Evolutionary conservation across 2,797 vertebrate species (phyloP).

Genomic region (Pelodytes ibericus): DNA sequence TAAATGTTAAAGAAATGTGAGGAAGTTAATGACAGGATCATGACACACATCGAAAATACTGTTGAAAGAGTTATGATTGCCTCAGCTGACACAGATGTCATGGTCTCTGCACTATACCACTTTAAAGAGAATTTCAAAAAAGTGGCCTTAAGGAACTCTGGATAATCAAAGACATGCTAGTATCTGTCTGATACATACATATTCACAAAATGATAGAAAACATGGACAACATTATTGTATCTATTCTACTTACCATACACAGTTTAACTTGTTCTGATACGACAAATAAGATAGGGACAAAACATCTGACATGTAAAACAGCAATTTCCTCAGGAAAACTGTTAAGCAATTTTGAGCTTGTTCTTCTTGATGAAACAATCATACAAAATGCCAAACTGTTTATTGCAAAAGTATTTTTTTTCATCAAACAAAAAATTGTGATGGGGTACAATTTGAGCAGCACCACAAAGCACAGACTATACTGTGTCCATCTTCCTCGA

Average conservation of each 20-base stretch:
- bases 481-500: too few species aligned
- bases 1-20: too few species aligned
- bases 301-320: background rate
- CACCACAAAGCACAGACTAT: constrained; percentile 10
- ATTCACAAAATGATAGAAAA: constrained; percentile 5
- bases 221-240: background rate
- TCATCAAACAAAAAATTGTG: background rate
- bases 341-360: background rate
- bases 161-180: background rate
- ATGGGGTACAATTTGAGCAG: constrained; percentile 1
- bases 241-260: background rate
- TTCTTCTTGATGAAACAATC: background rate
- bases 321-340: constrained; percentile 5
- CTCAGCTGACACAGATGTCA: constrained; percentile 3
- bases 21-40: background rate
- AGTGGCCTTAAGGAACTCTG: background rate
- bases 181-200: constrained; percentile 2
- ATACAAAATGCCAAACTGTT: background rate
- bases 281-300: background rate
- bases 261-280: constrained; percentile 5
- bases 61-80: constrained; percentile 20
- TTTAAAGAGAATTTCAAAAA: background rate
- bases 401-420: constrained; percentile 9
- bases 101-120: constrained; percentile 9
- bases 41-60: background rate